phyloP scores from a whole-genome alignment of 2,797 vertebrate genomes.

The Loris lydekkerianus region DNA sequence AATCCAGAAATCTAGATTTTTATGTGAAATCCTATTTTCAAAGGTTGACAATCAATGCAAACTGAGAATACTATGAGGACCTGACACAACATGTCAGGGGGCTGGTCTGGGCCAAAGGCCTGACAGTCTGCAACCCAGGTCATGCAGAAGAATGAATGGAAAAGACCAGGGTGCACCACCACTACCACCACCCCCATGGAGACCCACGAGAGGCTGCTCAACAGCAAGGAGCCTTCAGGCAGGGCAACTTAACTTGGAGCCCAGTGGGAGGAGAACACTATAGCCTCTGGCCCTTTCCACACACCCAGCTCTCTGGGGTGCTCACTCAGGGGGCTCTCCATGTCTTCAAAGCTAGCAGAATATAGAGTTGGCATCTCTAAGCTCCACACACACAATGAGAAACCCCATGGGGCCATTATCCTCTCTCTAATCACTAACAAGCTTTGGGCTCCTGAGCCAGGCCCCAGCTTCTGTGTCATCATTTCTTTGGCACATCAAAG shows the following conservation, averaged over 20 bases:
- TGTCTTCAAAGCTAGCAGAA: background rate
- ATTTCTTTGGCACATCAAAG: constrained; percentile 75
- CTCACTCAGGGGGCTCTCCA: background rate
- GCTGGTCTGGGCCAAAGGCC: background rate
- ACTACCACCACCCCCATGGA: background rate
- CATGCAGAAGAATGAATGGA: background rate
- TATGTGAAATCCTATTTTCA: background rate
- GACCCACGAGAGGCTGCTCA: background rate
- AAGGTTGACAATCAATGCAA: constrained; percentile 11
- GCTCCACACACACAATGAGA: background rate
- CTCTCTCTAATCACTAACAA: constrained; percentile 61
- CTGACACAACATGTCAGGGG: background rate
- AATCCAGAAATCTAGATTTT: constrained; percentile 51
- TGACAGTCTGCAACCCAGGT: fast-evolving
- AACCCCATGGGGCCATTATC: background rate
- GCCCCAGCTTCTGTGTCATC: constrained; percentile 43
- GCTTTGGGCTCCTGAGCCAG: constrained; percentile 59
- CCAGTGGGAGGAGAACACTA: background rate
- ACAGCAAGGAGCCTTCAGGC: background rate
- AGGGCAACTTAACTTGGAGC: background rate
- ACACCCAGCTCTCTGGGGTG: background rate
- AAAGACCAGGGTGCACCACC: too few relatives aligned
- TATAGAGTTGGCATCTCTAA: background rate
- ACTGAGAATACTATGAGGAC: background rate
- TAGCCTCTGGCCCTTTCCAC: background rate